Evolutionary conservation across 2,888 invertebrate species (phyloP).

Genomic region (Drosophila mettleri): DNA sequence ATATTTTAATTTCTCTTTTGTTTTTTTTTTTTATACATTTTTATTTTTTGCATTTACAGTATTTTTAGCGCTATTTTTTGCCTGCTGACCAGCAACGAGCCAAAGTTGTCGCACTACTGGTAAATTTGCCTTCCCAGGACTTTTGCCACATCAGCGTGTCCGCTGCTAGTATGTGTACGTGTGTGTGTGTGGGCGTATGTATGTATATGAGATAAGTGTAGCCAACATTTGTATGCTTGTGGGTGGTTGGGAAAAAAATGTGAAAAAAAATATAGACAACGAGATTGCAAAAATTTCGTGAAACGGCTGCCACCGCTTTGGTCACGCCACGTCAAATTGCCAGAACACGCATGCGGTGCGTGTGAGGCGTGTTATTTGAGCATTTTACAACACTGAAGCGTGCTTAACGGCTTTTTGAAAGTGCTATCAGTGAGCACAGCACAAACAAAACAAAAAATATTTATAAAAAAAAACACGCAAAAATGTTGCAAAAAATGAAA

Average conservation of each 20-base stretch:
- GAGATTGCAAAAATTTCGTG: slow-evolving; percentile 36
- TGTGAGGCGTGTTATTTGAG: slow-evolving; percentile 73
- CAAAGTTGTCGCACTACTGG: slow-evolving; percentile 60
- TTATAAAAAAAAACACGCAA: slow-evolving; percentile 8
- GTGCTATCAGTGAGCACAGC: slow-evolving; percentile 54
- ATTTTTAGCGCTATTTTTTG: slow-evolving; percentile 24
- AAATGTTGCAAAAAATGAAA: slow-evolving; percentile 17
- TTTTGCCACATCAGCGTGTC: slow-evolving; percentile 72
- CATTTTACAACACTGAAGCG: slow-evolving; percentile 77
- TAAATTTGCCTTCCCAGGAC: slow-evolving; percentile 67
- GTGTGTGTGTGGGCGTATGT: slow-evolving; percentile 19
- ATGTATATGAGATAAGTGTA: slow-evolving; percentile 53
- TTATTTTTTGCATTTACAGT: slow-evolving; percentile 15
- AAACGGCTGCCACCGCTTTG: slow-evolving; percentile 49
- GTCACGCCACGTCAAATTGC: slow-evolving; percentile 77
- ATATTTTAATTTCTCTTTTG: slow-evolving; percentile 55
- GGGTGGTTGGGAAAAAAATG: slow-evolving; percentile 28
- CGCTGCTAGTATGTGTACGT: slow-evolving; percentile 10
- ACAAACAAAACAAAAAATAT: slow-evolving; percentile 16
- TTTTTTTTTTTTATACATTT: slow-evolving; percentile 2
- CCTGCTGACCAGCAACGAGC: slow-evolving; percentile 56
- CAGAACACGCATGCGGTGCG: slow-evolving; percentile 69
- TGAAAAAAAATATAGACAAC: slow-evolving; percentile 23
- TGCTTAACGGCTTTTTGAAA: slow-evolving; percentile 79
- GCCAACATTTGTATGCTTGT: slow-evolving; percentile 24